A percentile compares a stretch with the other conserved stretches of the same genome.
Conservation (phyloP, 2,888 invertebrate species). For the Leptothorax acervorum region DNA sequence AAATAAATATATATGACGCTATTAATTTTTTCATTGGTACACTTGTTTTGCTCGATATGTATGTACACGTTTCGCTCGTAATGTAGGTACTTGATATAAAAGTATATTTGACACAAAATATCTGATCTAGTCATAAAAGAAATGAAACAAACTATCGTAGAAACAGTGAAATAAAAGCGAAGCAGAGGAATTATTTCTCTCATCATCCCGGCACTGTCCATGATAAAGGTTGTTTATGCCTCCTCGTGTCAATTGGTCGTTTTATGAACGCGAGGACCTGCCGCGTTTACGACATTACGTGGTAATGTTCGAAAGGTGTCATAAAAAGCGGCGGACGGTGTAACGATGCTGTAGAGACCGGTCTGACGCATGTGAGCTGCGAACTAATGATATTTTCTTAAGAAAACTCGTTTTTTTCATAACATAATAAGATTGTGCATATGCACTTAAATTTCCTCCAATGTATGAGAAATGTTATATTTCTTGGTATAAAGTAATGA, state of each 20-base stretch:
- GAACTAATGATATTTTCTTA: slow-evolving; percentile 52
- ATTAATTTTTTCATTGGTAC: background rate
- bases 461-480: background rate
- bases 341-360: slow-evolving; percentile 56
- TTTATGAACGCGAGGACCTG: slow-evolving; percentile 61
- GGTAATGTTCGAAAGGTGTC: slow-evolving; percentile 56
- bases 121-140: background rate
- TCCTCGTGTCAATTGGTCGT: slow-evolving; percentile 63
- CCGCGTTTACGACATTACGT: slow-evolving; percentile 65
- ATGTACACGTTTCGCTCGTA: background rate
- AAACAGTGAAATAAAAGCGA: background rate
- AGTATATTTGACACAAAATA: background rate
- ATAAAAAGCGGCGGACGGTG: slow-evolving; percentile 61
- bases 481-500: background rate
- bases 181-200: slow-evolving; percentile 41
- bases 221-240: slow-evolving; percentile 23
- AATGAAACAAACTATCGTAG: background rate
- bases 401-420: background rate
- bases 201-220: slow-evolving; percentile 48
- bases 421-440: background rate
- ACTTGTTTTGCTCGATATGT: background rate
- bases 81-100: background rate
- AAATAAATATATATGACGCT: background rate
- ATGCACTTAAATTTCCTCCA: background rate
- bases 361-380: slow-evolving; percentile 35